Percentiles rank a stretch among this genome's conserved stretches.
Evolutionary conservation across 1,140 invertebrate genomes (phyloP).

Genomic region (Procambarus clarkii): DNA sequence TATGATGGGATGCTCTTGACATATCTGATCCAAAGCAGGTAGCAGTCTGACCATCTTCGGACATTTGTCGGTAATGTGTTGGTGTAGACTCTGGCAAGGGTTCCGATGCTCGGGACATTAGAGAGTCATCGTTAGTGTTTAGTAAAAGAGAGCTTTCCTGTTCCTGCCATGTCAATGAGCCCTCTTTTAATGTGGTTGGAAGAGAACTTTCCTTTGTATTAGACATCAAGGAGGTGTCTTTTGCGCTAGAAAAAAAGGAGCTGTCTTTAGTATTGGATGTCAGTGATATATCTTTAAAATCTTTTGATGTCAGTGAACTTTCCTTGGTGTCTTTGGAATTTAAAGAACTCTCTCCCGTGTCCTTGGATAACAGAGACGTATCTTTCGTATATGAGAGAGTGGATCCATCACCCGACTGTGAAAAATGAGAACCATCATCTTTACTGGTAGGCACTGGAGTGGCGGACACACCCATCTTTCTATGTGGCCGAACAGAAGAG

Average conservation of each 20-base stretch:
- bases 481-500: constrained; percentile 38
- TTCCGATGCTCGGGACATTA: constrained; percentile 51
- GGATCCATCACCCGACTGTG: constrained; percentile 53
- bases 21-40: constrained; percentile 26
- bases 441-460: constrained; percentile 47
- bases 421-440: constrained; percentile 64
- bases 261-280: constrained; percentile 53
- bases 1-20: constrained; percentile 10
- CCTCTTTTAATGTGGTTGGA: constrained; percentile 43
- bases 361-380: constrained; percentile 58
- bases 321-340: constrained; percentile 52
- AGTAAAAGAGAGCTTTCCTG: constrained; percentile 52
- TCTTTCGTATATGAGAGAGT: constrained; percentile 61
- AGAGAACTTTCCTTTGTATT: constrained; percentile 39
- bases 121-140: constrained; percentile 56
- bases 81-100: constrained; percentile 42
- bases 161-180: constrained; percentile 51
- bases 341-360: constrained; percentile 45
- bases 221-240: constrained; percentile 42
- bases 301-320: constrained; percentile 52
- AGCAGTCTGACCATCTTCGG: constrained; percentile 43
- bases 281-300: constrained; percentile 53
- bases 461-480: constrained; percentile 44
- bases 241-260: constrained; percentile 28
- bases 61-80: constrained; percentile 48